phyloP scores from a whole-genome alignment of 37 sponge, comb jelly and placozoan genomes.

The Halisarca cf. caerulea region DNA sequence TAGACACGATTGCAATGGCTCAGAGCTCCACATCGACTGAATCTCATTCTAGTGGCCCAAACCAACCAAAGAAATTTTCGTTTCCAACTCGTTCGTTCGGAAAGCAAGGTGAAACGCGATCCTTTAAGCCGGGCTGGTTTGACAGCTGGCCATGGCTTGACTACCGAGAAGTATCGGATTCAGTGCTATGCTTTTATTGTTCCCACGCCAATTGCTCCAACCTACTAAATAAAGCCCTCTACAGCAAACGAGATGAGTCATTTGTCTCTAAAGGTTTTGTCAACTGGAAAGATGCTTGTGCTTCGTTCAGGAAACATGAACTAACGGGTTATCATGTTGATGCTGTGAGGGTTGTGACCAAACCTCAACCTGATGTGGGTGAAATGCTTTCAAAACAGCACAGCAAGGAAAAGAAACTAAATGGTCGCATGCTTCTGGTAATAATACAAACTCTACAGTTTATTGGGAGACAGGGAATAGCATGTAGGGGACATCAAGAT shows the following conservation, averaged over 20 bases:
- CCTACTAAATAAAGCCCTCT: background rate
- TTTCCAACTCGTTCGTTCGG: constrained; percentile 14
- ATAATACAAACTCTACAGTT: constrained; percentile 33
- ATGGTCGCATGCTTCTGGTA: constrained; percentile 18
- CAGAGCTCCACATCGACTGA: background rate
- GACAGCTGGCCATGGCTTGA: constrained; percentile 38
- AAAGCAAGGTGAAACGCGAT: constrained; percentile 24
- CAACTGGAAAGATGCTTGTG: constrained; percentile 54
- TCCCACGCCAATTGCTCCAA: constrained; percentile 22
- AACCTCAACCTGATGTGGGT: constrained; percentile 21
- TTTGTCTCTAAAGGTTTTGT: constrained; percentile 26
- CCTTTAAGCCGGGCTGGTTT: constrained; percentile 39
- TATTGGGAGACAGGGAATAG: constrained; percentile 31
- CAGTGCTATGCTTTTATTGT: constrained; percentile 42
- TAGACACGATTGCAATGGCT: background rate
- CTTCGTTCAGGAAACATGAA: constrained; percentile 29
- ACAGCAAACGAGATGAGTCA: constrained; percentile 21
- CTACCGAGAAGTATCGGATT: constrained; percentile 28
- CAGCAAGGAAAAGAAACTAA: constrained; percentile 17
- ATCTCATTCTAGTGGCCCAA: background rate
- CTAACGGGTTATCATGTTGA: constrained; percentile 9
- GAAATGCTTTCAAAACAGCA: background rate
- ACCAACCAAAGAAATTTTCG: constrained; percentile 13
- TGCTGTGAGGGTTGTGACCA: constrained; percentile 25
- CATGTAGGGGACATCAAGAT: constrained; percentile 22